Percentiles rank a stretch among this genome's conserved stretches.
phyloP scores from a whole-genome alignment of 1,140 invertebrate genomes.

The Zeugodacus cucurbitae region DNA sequence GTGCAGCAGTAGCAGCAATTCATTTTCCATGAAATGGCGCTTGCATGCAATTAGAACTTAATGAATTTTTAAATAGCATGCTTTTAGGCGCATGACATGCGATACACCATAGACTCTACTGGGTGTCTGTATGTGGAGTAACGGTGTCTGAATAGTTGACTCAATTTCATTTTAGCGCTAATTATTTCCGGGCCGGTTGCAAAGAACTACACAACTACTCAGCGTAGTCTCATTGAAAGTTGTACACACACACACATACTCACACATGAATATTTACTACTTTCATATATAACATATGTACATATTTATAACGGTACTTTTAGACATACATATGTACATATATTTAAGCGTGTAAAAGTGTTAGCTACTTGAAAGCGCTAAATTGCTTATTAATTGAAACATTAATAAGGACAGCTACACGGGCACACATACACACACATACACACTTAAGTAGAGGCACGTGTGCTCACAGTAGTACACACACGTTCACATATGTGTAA shows the following conservation, averaged over 20 bases:
- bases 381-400: conserved; percentile 37
- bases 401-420: background rate
- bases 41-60: conserved; percentile 35
- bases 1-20: background rate
- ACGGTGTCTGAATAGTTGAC: background rate
- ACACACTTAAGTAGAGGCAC: background rate
- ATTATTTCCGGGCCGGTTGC: conserved; percentile 8
- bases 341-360: background rate
- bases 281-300: background rate
- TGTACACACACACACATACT: background rate
- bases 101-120: background rate
- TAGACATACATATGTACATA: background rate
- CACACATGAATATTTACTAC: background rate
- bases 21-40: conserved; percentile 30
- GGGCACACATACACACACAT: background rate
- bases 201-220: conserved; percentile 19
- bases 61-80: conserved; percentile 37
- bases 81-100: conserved; percentile 31
- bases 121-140: background rate
- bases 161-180: conserved; percentile 33
- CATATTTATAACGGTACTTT: background rate
- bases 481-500: background rate
- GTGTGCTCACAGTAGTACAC: background rate
- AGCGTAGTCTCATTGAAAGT: background rate
- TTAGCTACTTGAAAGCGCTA: conserved; percentile 3